Base-by-base conservation (phyloP, 2,797 vertebrate genomes). In the Pipistrellus pipistrellus region DNA sequence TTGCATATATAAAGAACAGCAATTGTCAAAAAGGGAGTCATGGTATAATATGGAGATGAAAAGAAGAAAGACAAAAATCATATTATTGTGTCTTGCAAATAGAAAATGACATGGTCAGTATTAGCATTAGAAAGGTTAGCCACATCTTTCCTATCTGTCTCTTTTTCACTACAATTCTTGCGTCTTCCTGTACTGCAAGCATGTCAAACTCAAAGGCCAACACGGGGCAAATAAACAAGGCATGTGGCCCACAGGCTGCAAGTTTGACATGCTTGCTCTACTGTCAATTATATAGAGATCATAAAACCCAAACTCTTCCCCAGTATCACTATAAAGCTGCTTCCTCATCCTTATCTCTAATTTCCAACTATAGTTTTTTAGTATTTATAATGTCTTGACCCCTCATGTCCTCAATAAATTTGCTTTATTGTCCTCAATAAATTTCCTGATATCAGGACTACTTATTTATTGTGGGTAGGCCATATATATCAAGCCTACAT, bases 391-490 rank as follows among this genome's bases (percentile, higher is more conserved):
- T 57, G n/a, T 35, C 48, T 93, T 93, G 9, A 12, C 14, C 10
- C 17, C 9, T 66, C 44, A 41, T 12, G 1, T 76, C 48, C 32
- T 95, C 35, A 85, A 68, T 35, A 96, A 90, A 68, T 20, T 12
- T 89, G 23, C 69, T 62, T 89, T n/a, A n/a, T n/a, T 12, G 1
- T 76, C 48, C 32, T 95, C 35, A 85, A 68, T 35, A 96, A 90
- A 68, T 20, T 78, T 93, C 57, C 72, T 20, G 11, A 4, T 48
- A 93, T 25, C 62, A 81, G 88, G 59, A 77, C 41, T 80, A 78
- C 93, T 92, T 95, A 88, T 88, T 92, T 95, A 88, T 88, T 72
- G 20, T 32, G 10, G 4, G 1, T 9, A 35, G n/a, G 30, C 20
- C 18, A 72, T 51, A 86, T 73, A 96, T 75, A 14, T 85, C 96